These are phyloP conservation scores for Phania funesta DNA, from an alignment of 2,888 invertebrate species.

Conservation along the genomic window DNA sequence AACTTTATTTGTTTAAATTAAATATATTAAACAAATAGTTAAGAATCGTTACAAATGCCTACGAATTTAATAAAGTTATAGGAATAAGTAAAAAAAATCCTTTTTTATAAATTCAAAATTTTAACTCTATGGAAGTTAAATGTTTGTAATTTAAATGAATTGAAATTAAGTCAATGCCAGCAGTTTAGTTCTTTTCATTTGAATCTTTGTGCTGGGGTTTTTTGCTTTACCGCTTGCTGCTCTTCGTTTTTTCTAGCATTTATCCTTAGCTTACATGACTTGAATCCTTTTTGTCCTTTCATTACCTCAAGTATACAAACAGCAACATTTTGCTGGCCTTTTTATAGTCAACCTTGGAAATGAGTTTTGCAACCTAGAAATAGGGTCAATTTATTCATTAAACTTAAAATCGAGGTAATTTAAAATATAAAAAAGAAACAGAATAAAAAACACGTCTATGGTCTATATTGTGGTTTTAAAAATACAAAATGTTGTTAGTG, in stretches of 20 bases:
- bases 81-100: no score
- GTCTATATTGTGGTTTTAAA: no score
- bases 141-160: no score
- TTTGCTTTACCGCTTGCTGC: background rate
- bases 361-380: conserved; percentile 1
- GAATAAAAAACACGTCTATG: no score
- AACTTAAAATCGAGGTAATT: background rate
- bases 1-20: conserved; percentile 15
- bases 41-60: background rate
- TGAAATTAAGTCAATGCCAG: no score
- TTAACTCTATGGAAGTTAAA: no score
- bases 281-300: conserved; percentile 10
- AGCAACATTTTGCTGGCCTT: background rate
- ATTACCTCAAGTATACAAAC: background rate
- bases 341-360: background rate
- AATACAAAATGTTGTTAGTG: no score
- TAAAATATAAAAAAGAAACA: no score
- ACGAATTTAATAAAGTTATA: background rate
- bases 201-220: background rate
- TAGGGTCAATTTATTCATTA: conserved; percentile 27
- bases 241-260: conserved; percentile 6
- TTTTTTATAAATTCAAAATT: no score
- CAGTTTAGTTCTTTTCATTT: no score
- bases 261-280: conserved; percentile 30
- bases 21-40: conserved; percentile 43